Evolutionary conservation across 1,140 invertebrate species (phyloP).

Genomic region (Eupeodes corollae): DNA sequence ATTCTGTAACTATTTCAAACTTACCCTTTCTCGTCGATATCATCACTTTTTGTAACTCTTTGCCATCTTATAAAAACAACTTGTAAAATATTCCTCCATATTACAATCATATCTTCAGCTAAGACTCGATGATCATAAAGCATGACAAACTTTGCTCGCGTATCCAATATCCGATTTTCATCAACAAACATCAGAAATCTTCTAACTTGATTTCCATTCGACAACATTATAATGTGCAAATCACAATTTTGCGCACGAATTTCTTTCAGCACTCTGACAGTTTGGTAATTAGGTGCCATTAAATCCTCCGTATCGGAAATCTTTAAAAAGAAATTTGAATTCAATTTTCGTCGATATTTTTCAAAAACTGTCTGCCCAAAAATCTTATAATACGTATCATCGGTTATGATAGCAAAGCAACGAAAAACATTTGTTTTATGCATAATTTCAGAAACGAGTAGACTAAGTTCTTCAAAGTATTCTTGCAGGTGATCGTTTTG

Average conservation of each 20-base stretch:
- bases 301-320: conserved; percentile 51
- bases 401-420: conserved; percentile 27
- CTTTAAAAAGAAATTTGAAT: conserved; percentile 13
- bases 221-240: conserved; percentile 57
- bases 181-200: conserved; percentile 57
- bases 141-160: conserved; percentile 55
- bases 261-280: conserved; percentile 42
- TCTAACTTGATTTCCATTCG: conserved; percentile 54
- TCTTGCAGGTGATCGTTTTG: no score
- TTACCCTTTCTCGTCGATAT: no score
- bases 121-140: conserved; percentile 57
- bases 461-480: no score
- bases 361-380: conserved; percentile 19
- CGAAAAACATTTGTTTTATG: neutral
- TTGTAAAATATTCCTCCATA: conserved; percentile 56
- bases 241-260: conserved; percentile 54
- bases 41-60: no score
- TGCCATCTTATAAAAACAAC: no score
- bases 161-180: conserved; percentile 55
- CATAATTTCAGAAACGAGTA: no score
- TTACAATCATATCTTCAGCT: conserved; percentile 48
- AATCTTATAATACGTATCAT: conserved; percentile 17
- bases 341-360: conserved; percentile 3
- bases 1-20: no score
- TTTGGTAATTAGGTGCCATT: conserved; percentile 44